Percentiles rank a stretch among this genome's conserved stretches.
phyloP scores from a whole-genome alignment of 2,797 vertebrate genomes.

The Cirrhinus molitorella region DNA sequence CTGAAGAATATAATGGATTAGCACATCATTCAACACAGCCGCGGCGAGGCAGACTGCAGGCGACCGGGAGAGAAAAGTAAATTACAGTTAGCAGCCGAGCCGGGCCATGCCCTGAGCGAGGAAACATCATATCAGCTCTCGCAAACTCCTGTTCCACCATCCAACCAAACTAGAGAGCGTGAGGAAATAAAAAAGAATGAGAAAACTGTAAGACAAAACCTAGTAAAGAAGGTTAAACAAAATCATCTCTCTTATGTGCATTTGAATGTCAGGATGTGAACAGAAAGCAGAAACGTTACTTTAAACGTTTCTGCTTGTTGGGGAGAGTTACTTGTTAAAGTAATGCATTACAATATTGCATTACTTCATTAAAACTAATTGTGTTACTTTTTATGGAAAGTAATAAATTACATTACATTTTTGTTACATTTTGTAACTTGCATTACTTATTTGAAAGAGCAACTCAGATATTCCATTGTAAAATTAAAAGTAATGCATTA shows the following conservation, averaged over 20 bases:
- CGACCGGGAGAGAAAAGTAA: conserved; percentile 89
- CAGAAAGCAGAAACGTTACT: neutral
- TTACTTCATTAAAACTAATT: neutral
- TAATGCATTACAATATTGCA: neutral
- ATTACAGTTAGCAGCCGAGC: conserved; percentile 86
- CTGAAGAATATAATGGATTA: conserved; percentile 97
- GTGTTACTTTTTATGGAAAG: neutral
- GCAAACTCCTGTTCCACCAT: conserved; percentile 71
- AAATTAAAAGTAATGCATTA: too few species aligned
- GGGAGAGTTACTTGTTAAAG: neutral
- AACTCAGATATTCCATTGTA: too few species aligned
- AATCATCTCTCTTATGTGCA: neutral
- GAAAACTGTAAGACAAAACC: conserved; percentile 15
- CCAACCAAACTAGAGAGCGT: conserved; percentile 67
- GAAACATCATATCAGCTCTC: conserved; percentile 85
- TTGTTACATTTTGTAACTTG: neutral
- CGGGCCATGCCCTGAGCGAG: conserved; percentile 84
- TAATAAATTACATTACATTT: neutral
- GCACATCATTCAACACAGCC: conserved; percentile 92
- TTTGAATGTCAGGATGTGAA: conserved; percentile 8
- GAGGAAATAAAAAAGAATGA: conserved; percentile 58
- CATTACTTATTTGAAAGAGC: too few species aligned
- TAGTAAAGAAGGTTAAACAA: neutral
- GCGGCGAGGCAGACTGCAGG: conserved; percentile 87
- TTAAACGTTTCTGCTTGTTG: neutral